Conservation (phyloP, 2,888 invertebrate species). For the Dasypolia templi region DNA sequence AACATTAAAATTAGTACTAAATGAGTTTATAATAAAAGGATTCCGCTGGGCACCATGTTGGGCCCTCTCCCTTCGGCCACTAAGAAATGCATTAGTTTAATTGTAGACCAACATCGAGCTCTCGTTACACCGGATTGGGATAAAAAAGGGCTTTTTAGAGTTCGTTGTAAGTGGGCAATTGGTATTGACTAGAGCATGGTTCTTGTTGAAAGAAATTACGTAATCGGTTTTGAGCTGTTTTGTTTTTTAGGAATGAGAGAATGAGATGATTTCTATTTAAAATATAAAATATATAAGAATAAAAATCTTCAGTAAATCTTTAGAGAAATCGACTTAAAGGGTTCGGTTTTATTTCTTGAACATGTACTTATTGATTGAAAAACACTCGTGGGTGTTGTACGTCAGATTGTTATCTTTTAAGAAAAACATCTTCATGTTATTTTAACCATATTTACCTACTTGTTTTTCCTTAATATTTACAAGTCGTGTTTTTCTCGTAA, state of each 20-base stretch:
- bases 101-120: conserved; percentile 72
- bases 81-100: conserved; percentile 85
- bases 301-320: neutral
- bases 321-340: neutral
- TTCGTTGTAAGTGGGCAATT: conserved; percentile 26
- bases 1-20: conserved; percentile 77
- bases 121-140: conserved; percentile 76
- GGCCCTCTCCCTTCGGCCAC: conserved; percentile 36
- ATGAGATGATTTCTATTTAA: neutral
- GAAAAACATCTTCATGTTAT: conserved; percentile 21
- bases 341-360: neutral
- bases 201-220: conserved; percentile 27
- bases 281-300: too few relatives aligned
- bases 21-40: conserved; percentile 85
- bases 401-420: conserved; percentile 13
- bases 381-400: neutral
- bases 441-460: conserved; percentile 37
- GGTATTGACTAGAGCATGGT: conserved; percentile 6
- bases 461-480: conserved; percentile 54
- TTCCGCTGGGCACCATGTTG: conserved; percentile 51
- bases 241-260: neutral
- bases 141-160: conserved; percentile 56
- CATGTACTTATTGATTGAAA: neutral
- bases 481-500: conserved; percentile 48
- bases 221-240: conserved; percentile 18